These are phyloP conservation scores for Dasyprocta punctata DNA, from an alignment of 2,113 vertebrate genomes.

Conservation along the genomic window DNA sequence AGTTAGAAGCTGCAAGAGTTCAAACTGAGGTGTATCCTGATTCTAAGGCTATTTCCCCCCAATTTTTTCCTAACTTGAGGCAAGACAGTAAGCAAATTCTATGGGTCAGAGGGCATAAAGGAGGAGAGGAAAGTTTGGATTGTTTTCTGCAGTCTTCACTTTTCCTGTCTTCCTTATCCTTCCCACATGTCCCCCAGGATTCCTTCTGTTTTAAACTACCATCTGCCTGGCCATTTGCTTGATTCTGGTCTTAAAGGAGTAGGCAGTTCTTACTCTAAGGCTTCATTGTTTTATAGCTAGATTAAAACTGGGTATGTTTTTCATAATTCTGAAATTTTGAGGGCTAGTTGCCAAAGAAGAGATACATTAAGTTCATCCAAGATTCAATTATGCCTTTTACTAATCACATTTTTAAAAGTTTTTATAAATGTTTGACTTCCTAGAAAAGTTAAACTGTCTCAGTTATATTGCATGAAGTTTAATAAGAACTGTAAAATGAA, in stretches of 20 bases:
- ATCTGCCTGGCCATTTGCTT: slow-evolving; percentile 61
- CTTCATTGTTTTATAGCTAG: neutral
- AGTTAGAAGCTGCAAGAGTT: neutral
- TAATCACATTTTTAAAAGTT: neutral
- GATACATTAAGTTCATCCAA: neutral
- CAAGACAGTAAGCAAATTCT: neutral
- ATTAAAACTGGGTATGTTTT: neutral
- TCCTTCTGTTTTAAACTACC: slow-evolving; percentile 29
- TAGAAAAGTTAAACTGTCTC: neutral
- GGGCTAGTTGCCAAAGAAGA: slow-evolving; percentile 14
- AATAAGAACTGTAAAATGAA: neutral
- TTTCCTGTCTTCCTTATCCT: neutral
- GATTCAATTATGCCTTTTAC: neutral
- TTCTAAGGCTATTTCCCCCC: neutral
- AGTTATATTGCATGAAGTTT: neutral
- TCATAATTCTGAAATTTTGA: neutral
- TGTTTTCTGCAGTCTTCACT: slow-evolving; percentile 14
- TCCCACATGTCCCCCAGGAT: neutral
- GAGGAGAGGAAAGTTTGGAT: neutral
- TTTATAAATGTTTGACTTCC: slow-evolving; percentile 14
- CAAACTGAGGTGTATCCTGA: neutral
- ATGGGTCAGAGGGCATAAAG: neutral
- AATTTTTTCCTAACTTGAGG: neutral
- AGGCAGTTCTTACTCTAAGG: neutral
- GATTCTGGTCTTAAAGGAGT: slow-evolving; percentile 40